Evolutionary conservation across 2,797 vertebrate species (phyloP).

Genomic region (Pipistrellus kuhlii): DNA sequence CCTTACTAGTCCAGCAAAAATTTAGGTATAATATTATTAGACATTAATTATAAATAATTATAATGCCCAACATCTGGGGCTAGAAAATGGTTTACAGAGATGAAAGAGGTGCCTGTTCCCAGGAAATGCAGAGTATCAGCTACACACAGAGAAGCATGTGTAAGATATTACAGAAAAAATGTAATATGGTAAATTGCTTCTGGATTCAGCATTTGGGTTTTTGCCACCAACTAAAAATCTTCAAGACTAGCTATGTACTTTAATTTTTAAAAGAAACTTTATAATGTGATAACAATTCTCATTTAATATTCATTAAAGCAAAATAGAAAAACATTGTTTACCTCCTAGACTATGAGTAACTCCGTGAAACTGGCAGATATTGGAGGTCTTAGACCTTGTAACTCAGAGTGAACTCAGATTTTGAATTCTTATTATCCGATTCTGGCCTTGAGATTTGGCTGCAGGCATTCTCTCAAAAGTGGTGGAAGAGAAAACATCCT

Average conservation of each 20-base stretch:
- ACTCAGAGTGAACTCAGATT: constrained; percentile 28
- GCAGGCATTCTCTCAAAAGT: neutral
- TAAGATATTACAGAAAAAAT: neutral
- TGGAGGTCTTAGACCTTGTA: neutral
- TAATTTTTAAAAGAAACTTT: neutral
- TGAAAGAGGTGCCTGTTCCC: neutral
- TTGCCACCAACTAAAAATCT: constrained; percentile 12
- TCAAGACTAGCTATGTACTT: neutral
- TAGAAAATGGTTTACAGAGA: neutral
- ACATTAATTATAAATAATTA: neutral
- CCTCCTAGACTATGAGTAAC: neutral
- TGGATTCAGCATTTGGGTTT: neutral
- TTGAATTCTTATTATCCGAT: constrained; percentile 57
- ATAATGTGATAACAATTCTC: neutral
- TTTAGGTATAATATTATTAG: neutral
- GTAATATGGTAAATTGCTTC: neutral
- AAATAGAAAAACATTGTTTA: constrained; percentile 3
- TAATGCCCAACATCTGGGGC: neutral
- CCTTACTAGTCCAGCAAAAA: neutral
- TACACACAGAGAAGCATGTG: neutral
- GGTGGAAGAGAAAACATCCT: constrained; percentile 41
- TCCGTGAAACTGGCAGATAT: neutral
- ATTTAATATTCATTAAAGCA: constrained; percentile 14
- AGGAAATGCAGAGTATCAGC: neutral
- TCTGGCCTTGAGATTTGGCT: constrained; percentile 1